A percentile compares a stretch with the other conserved stretches of the same genome.
Evolutionary conservation across 2,797 vertebrate species (phyloP).

Genomic region (Brotula barbata): DNA sequence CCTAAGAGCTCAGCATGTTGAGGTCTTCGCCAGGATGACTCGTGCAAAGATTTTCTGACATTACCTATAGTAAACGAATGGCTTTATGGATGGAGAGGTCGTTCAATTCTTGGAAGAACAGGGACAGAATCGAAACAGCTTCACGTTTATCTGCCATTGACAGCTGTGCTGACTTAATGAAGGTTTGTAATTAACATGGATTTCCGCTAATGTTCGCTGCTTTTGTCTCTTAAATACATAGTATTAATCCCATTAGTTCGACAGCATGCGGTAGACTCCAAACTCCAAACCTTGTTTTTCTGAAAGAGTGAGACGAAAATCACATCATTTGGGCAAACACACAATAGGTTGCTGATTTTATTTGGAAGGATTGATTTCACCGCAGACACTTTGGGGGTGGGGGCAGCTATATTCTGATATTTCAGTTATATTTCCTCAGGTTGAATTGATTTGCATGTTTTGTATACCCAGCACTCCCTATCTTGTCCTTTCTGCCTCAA

Average conservation of each 20-base stretch:
- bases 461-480: slow-evolving; percentile 46
- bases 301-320: slow-evolving; percentile 20
- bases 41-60: slow-evolving; percentile 69
- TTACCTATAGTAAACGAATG: slow-evolving; percentile 51
- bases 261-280: slow-evolving; percentile 55
- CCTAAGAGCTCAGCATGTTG: too few relatives aligned
- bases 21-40: slow-evolving; percentile 55
- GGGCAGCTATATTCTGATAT: slow-evolving; percentile 34
- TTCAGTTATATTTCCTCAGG: slow-evolving; percentile 43
- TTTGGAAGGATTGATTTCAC: slow-evolving; percentile 19
- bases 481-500: slow-evolving; percentile 66
- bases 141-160: slow-evolving; percentile 84
- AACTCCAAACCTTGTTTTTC: slow-evolving; percentile 28
- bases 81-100: slow-evolving; percentile 55
- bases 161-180: slow-evolving; percentile 86
- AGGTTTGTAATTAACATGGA: slow-evolving; percentile 85
- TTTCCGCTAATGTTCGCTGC: slow-evolving; percentile 82
- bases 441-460: slow-evolving; percentile 64
- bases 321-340: slow-evolving; percentile 23
- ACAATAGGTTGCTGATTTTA: slow-evolving; percentile 5
- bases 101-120: slow-evolving; percentile 61
- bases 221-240: slow-evolving; percentile 84
- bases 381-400: slow-evolving; percentile 1
- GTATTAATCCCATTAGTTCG: slow-evolving; percentile 81
- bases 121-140: slow-evolving; percentile 74